phyloP scores from a whole-genome alignment of 2,113 vertebrate genomes.

The Alethe castanea region DNA sequence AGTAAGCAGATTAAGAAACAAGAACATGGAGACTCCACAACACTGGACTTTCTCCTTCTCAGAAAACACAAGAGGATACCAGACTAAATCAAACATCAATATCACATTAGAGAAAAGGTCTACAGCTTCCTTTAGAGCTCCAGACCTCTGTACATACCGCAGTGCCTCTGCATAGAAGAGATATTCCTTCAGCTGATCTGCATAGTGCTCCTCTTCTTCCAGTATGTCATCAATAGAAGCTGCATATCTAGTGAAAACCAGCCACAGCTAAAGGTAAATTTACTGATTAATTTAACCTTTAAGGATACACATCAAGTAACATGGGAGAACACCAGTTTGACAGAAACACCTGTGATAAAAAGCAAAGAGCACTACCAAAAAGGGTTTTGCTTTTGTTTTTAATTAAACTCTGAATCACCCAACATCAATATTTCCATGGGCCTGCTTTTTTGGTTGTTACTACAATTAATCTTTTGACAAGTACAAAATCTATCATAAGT shows the following conservation, averaged over 20 bases:
- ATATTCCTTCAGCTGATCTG: conserved; percentile 94
- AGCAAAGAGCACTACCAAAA: neutral
- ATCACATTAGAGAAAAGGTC: neutral
- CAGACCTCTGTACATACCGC: conserved; percentile 67
- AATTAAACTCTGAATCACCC: neutral
- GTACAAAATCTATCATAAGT: neutral
- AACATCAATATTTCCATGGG: neutral
- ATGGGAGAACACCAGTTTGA: neutral
- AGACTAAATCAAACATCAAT: neutral
- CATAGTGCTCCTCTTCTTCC: conserved; percentile 95
- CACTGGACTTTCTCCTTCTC: neutral
- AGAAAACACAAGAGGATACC: neutral
- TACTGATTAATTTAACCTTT: neutral
- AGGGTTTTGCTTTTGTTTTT: neutral
- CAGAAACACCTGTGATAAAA: neutral
- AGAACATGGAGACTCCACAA: neutral
- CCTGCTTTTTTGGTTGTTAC: neutral
- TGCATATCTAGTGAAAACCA: conserved; percentile 78
- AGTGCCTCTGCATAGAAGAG: conserved; percentile 92
- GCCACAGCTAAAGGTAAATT: neutral
- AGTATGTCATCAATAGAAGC: conserved; percentile 94
- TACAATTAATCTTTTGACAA: neutral
- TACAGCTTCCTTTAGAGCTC: neutral
- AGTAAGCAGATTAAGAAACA: neutral
- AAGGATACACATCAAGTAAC: neutral